Evolutionary conservation across 2,797 vertebrate genomes (phyloP).

Genomic region (Pipistrellus pygmaeus): DNA sequence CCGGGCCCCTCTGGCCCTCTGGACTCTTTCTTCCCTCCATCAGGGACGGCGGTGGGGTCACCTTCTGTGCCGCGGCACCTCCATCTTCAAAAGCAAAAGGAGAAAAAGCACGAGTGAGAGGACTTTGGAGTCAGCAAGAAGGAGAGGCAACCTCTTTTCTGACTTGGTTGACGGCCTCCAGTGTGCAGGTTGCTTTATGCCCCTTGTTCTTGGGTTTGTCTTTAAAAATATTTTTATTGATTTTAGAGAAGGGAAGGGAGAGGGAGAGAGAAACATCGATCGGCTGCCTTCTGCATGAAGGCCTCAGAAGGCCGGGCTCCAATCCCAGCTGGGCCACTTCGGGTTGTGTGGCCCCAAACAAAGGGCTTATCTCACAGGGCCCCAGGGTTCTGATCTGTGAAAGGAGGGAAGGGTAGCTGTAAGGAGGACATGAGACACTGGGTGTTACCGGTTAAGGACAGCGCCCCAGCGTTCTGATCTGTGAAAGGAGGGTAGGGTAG

Average conservation of each 20-base stretch:
- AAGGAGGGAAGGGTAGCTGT: neutral
- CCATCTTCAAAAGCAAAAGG: slow-evolving; percentile 72
- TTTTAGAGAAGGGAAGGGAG: too few relatives aligned
- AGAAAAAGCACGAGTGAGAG: slow-evolving; percentile 26
- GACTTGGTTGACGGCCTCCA: neutral
- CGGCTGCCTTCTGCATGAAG: neutral
- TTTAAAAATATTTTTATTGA: too few relatives aligned
- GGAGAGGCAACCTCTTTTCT: neutral
- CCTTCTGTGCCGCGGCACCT: neutral
- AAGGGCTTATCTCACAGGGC: neutral
- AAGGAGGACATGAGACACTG: neutral
- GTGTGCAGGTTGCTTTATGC: neutral
- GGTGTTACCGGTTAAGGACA: neutral
- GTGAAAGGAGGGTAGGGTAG: neutral
- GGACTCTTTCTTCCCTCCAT: slow-evolving; percentile 79
- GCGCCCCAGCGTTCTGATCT: neutral
- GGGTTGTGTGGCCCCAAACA: neutral
- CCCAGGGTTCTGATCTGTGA: neutral
- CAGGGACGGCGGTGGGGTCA: neutral
- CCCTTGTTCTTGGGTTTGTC: neutral
- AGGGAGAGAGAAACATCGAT: too few relatives aligned
- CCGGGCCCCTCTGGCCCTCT: slow-evolving; percentile 83
- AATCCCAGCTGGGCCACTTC: neutral
- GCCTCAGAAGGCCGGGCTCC: neutral
- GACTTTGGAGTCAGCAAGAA: neutral